Base-by-base conservation (phyloP, 2,113 vertebrate genomes). In the Oreotrochilus melanogaster region DNA sequence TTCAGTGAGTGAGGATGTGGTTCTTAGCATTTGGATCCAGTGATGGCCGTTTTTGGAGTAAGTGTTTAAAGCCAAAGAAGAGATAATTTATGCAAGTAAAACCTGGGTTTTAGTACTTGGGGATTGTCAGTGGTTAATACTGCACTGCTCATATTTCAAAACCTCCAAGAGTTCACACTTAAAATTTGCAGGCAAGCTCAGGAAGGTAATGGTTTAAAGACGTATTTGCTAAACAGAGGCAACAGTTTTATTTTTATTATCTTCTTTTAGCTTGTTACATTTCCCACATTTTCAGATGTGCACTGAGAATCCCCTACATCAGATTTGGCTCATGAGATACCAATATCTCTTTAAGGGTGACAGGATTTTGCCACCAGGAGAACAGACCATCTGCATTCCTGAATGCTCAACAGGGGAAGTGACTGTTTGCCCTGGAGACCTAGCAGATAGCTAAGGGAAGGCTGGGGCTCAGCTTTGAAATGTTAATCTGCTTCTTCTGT, bases 361-460 rank as follows among this genome's bases (percentile, higher is more conserved):
- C 23, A 51, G 7, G 61, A 18, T 86, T 95, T 84, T 92, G 85
- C 64, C 87, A 25, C 28, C 27, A 43, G 61, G 25, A 66, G 69
- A 82, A 53, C 24, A 37, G 42, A 58, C 92, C 92, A 88, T 95
- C 88, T 93, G 92, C 89, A 94, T 95, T 96, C 85, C 92, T 93
- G 93, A 75, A 11, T 62, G 87, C 87, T 87, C 88, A 6, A 6
- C 78, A 23, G 47, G 89, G 91, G 96, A 94, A 86, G 88, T 90
- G 94, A 31, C 82, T 89, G 78, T 86, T 86, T 95, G 94, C 94
- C 94, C 85, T 90, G 94, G 82, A 94, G 94, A 96, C 92, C 82
- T 73, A 69, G 76, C 5, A 51, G 14, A 89, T 53, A 91, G 83
- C 88, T 70, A 7, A 30, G 81, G 22, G 66, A 11, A 76, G 54